Evolutionary conservation across 2,888 invertebrate genomes (phyloP).

Genomic region (Pogonocherus hispidulus): DNA sequence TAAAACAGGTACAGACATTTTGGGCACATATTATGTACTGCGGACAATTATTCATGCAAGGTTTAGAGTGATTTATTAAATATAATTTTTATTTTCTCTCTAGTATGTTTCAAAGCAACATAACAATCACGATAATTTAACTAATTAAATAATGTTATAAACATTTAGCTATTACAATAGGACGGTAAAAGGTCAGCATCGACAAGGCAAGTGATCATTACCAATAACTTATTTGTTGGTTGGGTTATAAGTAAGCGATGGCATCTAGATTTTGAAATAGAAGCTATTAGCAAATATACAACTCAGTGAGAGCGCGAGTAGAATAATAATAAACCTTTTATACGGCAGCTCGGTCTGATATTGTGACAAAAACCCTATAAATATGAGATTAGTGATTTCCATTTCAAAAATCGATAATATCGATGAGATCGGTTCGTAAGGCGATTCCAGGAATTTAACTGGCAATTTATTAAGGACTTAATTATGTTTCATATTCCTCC

Average conservation of each 20-base stretch:
- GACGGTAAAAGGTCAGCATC: background rate
- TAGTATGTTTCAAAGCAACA: too few relatives aligned
- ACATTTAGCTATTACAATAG: too few relatives aligned
- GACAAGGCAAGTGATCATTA: background rate
- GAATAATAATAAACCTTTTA: slow-evolving; percentile 11
- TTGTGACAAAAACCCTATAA: slow-evolving; percentile 11
- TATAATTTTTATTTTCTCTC: too few relatives aligned
- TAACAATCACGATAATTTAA: too few relatives aligned
- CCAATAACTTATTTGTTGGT: background rate
- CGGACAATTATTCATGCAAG: too few relatives aligned
- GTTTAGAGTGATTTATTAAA: too few relatives aligned
- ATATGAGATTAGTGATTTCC: slow-evolving; percentile 18
- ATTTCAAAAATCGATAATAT: slow-evolving; percentile 15
- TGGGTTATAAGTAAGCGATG: slow-evolving; percentile 5
- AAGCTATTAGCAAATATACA: slow-evolving; percentile 16
- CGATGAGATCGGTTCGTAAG: background rate
- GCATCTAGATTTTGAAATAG: slow-evolving; percentile 14
- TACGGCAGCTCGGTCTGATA: background rate
- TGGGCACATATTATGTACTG: too few relatives aligned
- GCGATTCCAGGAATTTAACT: slow-evolving; percentile 11
- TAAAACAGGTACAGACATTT: too few relatives aligned
- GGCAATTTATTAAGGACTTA: slow-evolving; percentile 9
- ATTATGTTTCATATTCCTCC: background rate
- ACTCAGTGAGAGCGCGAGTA: background rate
- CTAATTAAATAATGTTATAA: background rate